A percentile compares a stretch with the other conserved stretches of the same genome.
These are phyloP conservation scores for Pelosia muscerda DNA, from an alignment of 2,888 invertebrate genomes.

Conservation along the genomic window DNA sequence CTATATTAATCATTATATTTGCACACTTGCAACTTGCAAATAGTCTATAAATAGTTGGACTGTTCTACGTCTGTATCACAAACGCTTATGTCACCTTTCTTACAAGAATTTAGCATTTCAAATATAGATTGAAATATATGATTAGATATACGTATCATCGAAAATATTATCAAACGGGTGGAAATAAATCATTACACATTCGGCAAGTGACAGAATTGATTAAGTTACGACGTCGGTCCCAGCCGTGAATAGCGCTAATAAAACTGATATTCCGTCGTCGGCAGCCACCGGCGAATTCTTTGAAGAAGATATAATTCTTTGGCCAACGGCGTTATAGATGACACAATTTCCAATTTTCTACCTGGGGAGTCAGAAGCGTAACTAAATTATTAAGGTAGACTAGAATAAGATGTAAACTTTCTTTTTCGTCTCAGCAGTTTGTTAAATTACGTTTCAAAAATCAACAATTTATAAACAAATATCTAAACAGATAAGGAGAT, in stretches of 20 bases:
- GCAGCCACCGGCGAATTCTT: slow-evolving; percentile 56
- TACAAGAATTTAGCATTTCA: not conserved
- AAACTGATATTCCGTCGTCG: slow-evolving; percentile 56
- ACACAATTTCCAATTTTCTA: slow-evolving; percentile 85
- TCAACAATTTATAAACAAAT: slow-evolving; percentile 73
- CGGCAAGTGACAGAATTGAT: slow-evolving; percentile 37
- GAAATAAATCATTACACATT: slow-evolving; percentile 30
- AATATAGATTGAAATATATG: not conserved
- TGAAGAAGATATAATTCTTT: slow-evolving; percentile 73
- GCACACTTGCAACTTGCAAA: not conserved
- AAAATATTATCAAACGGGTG: slow-evolving; percentile 14
- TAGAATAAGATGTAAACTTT: slow-evolving; percentile 81
- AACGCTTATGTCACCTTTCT: not conserved
- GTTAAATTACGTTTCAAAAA: slow-evolving; percentile 75
- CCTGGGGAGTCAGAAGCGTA: slow-evolving; percentile 79
- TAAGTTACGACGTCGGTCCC: slow-evolving; percentile 30
- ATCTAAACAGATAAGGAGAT: slow-evolving; percentile 66
- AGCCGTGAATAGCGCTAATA: slow-evolving; percentile 57
- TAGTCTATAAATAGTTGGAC: not conserved
- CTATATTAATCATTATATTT: no score
- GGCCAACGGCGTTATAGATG: slow-evolving; percentile 71
- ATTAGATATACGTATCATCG: not conserved
- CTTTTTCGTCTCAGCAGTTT: slow-evolving; percentile 78
- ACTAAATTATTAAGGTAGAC: slow-evolving; percentile 81
- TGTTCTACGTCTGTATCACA: no score